Conservation (phyloP, 2,113 vertebrate species). For the Nothocercus julius region DNA sequence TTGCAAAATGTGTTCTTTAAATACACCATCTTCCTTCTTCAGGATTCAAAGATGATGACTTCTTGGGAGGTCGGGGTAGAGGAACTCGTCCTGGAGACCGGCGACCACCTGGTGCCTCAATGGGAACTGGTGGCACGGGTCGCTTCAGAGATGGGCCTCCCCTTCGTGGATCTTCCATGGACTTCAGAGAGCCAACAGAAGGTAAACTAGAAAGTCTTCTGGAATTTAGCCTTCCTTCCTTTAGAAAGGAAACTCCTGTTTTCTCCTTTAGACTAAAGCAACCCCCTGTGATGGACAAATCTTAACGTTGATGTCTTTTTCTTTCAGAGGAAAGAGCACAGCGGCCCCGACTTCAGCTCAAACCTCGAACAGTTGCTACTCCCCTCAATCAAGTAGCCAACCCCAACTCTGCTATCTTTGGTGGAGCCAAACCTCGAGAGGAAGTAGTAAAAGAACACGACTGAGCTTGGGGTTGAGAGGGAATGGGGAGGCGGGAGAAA, state of each 20-base stretch:
- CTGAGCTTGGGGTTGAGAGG: slow-evolving; percentile 77
- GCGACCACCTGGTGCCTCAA: slow-evolving; percentile 78
- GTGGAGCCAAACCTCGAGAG: slow-evolving; percentile 95
- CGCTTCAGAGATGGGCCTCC: slow-evolving; percentile 92
- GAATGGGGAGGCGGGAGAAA: slow-evolving; percentile 69
- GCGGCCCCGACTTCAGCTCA: slow-evolving; percentile 95
- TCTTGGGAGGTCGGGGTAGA: slow-evolving; percentile 87
- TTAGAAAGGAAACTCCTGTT: neutral
- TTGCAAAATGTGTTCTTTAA: neutral
- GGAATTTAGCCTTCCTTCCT: rapidly evolving
- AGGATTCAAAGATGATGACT: slow-evolving; percentile 95
- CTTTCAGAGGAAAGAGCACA: slow-evolving; percentile 94
- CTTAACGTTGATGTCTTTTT: neutral
- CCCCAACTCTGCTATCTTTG: slow-evolving; percentile 97
- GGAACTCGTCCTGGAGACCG: slow-evolving; percentile 89
- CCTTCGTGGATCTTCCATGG: slow-evolving; percentile 84
- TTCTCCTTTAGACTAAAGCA: neutral
- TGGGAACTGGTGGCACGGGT: slow-evolving; percentile 76
- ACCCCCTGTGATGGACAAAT: neutral
- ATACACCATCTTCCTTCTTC: slow-evolving; percentile 30
- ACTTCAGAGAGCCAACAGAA: slow-evolving; percentile 98
- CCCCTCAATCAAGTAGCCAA: slow-evolving; percentile 99
- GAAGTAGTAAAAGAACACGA: slow-evolving; percentile 92
- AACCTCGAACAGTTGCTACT: slow-evolving; percentile 92
- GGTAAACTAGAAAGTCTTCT: slow-evolving; percentile 66